A percentile compares a stretch with the other conserved stretches of the same genome.
Evolutionary conservation across 2,888 invertebrate species (phyloP).

Genomic region (Euzophera pinguis): DNA sequence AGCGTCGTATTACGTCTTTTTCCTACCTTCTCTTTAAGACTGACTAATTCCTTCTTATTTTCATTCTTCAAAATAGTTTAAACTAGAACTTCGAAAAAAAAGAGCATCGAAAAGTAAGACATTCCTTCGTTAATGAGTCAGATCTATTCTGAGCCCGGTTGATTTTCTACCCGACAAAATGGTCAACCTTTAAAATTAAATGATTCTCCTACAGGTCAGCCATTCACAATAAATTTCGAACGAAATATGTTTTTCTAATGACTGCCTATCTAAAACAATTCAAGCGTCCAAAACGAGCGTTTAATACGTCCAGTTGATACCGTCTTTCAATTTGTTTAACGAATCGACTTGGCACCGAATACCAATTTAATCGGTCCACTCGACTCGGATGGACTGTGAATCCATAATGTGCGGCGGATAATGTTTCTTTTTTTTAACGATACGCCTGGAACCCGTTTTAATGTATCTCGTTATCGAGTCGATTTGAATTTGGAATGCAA

Average conservation of each 20-base stretch:
- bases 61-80: no score
- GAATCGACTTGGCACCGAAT: conserved; percentile 22
- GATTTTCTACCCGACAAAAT: no score
- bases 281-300: background rate
- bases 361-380: conserved; percentile 24
- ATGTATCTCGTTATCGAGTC: conserved; percentile 10
- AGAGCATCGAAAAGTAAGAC: no score
- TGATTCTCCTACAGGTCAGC: no score
- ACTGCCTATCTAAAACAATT: background rate
- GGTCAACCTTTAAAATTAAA: no score
- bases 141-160: no score
- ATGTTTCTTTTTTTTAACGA: conserved; percentile 11
- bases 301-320: conserved; percentile 4
- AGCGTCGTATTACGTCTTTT: no score
- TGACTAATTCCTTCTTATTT: no score
- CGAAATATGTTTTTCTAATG: background rate
- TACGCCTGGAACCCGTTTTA: conserved; percentile 5
- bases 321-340: conserved; percentile 19
- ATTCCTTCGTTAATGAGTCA: no score
- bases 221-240: no score
- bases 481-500: conserved; percentile 13
- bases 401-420: conserved; percentile 19
- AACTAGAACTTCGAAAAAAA: no score
- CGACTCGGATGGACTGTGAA: conserved; percentile 22
- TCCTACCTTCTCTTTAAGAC: no score